Conservation (phyloP, 2,113 vertebrate species). For the Daboia siamensis region DNA sequence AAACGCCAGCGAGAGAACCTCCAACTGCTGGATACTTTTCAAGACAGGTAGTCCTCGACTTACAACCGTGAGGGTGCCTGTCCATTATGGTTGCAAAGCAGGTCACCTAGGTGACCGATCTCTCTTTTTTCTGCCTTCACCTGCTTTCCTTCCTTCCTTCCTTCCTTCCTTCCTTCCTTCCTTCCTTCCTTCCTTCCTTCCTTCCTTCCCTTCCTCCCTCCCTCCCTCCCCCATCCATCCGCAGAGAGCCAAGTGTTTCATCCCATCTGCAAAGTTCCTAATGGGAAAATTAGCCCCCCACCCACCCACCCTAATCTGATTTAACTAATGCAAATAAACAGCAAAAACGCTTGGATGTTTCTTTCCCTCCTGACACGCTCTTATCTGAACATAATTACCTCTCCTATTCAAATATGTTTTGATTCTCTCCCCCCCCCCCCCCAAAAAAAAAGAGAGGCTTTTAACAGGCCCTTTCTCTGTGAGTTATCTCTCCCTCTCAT, state of each 20-base stretch:
- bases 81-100: neutral
- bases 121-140: no score
- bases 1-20: neutral
- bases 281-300: slow-evolving; percentile 5
- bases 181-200: no score
- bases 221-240: neutral
- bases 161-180: neutral
- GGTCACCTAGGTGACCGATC: neutral
- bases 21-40: neutral
- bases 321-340: slow-evolving; percentile 21
- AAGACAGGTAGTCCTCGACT: neutral
- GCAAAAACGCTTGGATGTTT: slow-evolving; percentile 33
- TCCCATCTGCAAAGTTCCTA: neutral
- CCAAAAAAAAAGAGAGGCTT: slow-evolving; percentile 28
- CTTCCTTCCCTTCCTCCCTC: no score
- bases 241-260: neutral
- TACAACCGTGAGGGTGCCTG: neutral
- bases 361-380: slow-evolving; percentile 48
- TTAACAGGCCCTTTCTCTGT: slow-evolving; percentile 48
- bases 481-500: slow-evolving; percentile 62
- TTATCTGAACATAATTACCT: slow-evolving; percentile 58
- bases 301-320: neutral
- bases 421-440: neutral
- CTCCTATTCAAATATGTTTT: slow-evolving; percentile 62
- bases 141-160: neutral